Base-by-base conservation (phyloP, 2,797 vertebrate genomes). In the Lophotriccus pileatus region DNA sequence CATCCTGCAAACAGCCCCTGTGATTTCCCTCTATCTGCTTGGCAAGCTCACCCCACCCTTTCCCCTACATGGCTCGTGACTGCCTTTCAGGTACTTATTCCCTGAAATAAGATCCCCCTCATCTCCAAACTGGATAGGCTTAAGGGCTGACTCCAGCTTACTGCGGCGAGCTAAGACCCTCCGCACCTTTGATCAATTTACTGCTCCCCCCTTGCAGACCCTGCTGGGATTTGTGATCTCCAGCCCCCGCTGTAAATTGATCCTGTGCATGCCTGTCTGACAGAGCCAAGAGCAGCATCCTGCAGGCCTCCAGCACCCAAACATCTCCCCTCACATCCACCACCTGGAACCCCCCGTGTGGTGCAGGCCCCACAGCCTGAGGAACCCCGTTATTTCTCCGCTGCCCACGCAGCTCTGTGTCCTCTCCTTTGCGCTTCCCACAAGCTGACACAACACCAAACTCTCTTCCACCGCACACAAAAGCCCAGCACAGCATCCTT, bases 81-180 rank as follows among this genome's bases (percentile, higher is more conserved):
- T 68, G 36, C 84, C 79, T 93, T 94, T 76, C 94, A 86, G 93
- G 87, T 67, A 69, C 62, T 92, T 85, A 53, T 80, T 77, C 79
- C 85, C 90, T 83, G 96, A 84, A 87, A 91, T 44, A 39, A 83
- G 92, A 97, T 92, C 81, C 67, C 63, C 70, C 87, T 94, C 93
- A 55, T 84, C 82, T 81, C 86, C 91, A 28, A 30, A 32, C 86
- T 44, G 60, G 68, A 67, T n/a, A 86, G 93, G 92, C 80, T 94
- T 56, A 53, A 78, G 89, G 76, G 59, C 84, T 81, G 90, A 39
- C 89, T 44, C 47, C 30, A 28, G 95, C 95, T 90, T 95, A 86
- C 76, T 9, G 78, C 1, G 1, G 74, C 3, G 6, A 91, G 93
- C 83, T 78, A 80, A 84, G 88, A 88, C 89, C 91, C 73, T 89